Evolutionary conservation across 2,113 vertebrate species (phyloP).

Genomic region (Stegostoma tigrinum): DNA sequence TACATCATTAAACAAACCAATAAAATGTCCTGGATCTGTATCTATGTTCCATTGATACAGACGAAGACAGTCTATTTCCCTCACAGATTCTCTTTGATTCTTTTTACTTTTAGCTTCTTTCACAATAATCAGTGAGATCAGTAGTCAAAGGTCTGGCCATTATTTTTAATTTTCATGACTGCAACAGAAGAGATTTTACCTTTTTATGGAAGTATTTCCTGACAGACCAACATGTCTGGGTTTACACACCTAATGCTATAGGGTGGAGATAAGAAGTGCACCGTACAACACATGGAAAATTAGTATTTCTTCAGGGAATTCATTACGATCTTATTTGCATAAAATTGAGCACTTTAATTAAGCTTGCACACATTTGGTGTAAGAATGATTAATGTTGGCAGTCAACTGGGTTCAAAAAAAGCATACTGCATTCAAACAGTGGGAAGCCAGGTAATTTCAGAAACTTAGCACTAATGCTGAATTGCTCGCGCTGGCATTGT

Average conservation of each 20-base stretch:
- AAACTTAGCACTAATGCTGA: background rate
- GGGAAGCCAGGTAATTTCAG: background rate
- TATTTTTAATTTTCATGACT: background rate
- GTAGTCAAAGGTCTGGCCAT: background rate
- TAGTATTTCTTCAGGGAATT: background rate
- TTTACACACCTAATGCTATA: background rate
- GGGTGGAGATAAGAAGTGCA: background rate
- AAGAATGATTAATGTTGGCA: background rate
- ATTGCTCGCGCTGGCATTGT: background rate
- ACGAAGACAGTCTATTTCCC: background rate
- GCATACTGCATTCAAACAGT: background rate
- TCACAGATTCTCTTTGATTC: background rate
- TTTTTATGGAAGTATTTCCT: background rate
- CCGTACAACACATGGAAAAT: background rate
- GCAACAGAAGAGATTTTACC: background rate
- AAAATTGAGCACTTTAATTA: conserved; percentile 4
- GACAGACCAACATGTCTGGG: background rate
- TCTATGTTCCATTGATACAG: background rate
- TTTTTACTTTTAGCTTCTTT: background rate
- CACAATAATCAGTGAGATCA: background rate
- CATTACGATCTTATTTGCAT: background rate
- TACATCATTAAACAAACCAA: background rate
- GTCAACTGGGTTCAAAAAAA: background rate
- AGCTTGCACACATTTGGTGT: background rate
- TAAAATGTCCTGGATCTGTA: background rate